Base-by-base conservation (phyloP, 2,888 invertebrate genomes). In the Plebejus melissa region DNA sequence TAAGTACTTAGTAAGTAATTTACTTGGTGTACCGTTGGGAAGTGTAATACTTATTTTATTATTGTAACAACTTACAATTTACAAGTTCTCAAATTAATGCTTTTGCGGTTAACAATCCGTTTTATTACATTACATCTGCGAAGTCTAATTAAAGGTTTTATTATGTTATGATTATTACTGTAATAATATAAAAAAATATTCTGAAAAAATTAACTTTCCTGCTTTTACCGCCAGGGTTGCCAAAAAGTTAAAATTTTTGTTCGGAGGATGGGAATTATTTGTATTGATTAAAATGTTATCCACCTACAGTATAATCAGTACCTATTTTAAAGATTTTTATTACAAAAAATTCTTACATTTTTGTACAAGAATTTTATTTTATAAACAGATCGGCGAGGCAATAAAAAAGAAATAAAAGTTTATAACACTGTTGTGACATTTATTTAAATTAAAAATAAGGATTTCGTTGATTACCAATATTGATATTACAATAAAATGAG, bases 361-460 rank as follows among this genome's bases (percentile, higher is more conserved):
- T 54, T 54, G 32, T 50, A 50, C 72, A 9, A 32, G 38, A 32
- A 50, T 50, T 50, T 72, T 72, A 50, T 50, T 72, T 72, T 16
- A 16, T 32, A 54, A 46, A 72, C 50, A 72, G 11, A 54, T 54
- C 54, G 32, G 72, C 7, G 9, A 16, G 50, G 72, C 72, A 72
- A 50, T 72, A 72, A 72, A 72, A 72, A 72, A 72, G 72, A 28
- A 72, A 72, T 72, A 72, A 72, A 72, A 72, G 38, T 72, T 72
- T 65, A 46, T 72, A 32, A 36, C 72, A 72, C 32, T 50, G 72
- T 54, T 54, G 50, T 54, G 72, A 72, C 54, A 72, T 72, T 54
- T 71, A 50, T 28, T 50, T 72, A 50, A 72, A 50, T 72, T 54
- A 50, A 28, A 70, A 28, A 50, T 28, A 71, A 46, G 28, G 71